Conservation (phyloP, 1,140 invertebrate genomes). For the Brachionus rubens region DNA sequence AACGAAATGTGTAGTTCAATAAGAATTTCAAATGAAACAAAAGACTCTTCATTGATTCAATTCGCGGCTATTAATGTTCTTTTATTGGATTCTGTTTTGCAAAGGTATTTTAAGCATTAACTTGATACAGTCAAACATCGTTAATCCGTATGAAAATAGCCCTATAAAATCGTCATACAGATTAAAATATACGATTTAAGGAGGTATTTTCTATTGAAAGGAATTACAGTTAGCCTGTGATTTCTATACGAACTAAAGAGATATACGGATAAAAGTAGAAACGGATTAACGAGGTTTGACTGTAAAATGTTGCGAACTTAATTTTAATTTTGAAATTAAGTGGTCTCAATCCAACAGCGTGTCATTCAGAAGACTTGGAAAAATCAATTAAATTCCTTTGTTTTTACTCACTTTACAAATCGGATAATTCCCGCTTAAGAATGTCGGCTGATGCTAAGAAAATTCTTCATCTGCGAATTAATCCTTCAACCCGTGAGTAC, state of each 20-base stretch:
- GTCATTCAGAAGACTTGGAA: conserved; percentile 8
- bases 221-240: too few relatives aligned
- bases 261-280: too few relatives aligned
- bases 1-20: conserved; percentile 10
- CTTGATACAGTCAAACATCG: neutral
- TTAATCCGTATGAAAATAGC: too few relatives aligned
- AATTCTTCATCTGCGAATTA: conserved; percentile 16
- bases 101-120: neutral
- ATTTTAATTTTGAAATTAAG: too few relatives aligned
- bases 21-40: conserved; percentile 22
- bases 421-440: neutral
- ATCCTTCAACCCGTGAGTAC: conserved; percentile 1
- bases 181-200: too few relatives aligned
- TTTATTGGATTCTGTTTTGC: neutral
- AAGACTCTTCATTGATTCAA: conserved; percentile 37
- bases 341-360: neutral
- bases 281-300: too few relatives aligned
- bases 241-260: too few relatives aligned
- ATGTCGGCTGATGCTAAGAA: conserved; percentile 36
- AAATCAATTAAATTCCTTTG: conserved; percentile 1
- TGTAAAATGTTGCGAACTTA: too few relatives aligned
- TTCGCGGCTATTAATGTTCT: conserved; percentile 23
- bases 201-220: too few relatives aligned
- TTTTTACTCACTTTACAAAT: conserved; percentile 9
- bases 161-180: too few relatives aligned